Conservation (phyloP, 2,888 invertebrate genomes). For the Eurytoma adleriae region DNA sequence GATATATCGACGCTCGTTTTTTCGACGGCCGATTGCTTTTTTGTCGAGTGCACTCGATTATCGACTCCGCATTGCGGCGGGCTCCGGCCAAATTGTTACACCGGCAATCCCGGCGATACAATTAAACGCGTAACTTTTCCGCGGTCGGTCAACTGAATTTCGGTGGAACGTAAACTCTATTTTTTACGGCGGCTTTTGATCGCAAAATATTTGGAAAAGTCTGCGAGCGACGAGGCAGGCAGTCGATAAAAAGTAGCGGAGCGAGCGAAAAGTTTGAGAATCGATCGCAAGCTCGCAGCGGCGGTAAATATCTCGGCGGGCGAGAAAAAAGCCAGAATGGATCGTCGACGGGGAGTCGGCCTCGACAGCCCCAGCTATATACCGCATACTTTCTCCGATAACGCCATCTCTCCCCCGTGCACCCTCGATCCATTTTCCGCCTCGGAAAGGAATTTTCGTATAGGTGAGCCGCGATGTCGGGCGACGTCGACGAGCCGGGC, state of each 20-base stretch:
- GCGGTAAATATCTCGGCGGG: no score
- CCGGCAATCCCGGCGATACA: slow-evolving; percentile 1
- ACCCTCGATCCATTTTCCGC: no score
- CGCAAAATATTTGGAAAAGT: not conserved
- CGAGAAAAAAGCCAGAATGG: not conserved
- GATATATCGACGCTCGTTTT: no score
- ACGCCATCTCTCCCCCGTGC: not conserved
- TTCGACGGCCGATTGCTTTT: no score
- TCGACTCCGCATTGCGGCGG: not conserved
- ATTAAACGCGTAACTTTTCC: not conserved
- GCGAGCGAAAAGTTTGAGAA: no score
- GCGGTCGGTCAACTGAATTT: no score
- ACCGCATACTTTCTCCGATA: slow-evolving; percentile 14
- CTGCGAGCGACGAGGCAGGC: not conserved
- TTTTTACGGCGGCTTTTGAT: no score
- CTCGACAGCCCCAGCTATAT: not conserved
- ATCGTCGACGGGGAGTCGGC: not conserved
- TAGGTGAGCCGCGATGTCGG: not conserved
- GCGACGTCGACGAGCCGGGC: not conserved
- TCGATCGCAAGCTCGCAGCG: no score
- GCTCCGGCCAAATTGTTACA: not conserved
- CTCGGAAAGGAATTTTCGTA: not conserved
- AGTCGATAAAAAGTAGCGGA: no score
- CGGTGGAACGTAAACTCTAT: no score
- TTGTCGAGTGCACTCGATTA: not conserved